phyloP scores from a whole-genome alignment of 1,140 invertebrate genomes.

The Pomacea maculata region DNA sequence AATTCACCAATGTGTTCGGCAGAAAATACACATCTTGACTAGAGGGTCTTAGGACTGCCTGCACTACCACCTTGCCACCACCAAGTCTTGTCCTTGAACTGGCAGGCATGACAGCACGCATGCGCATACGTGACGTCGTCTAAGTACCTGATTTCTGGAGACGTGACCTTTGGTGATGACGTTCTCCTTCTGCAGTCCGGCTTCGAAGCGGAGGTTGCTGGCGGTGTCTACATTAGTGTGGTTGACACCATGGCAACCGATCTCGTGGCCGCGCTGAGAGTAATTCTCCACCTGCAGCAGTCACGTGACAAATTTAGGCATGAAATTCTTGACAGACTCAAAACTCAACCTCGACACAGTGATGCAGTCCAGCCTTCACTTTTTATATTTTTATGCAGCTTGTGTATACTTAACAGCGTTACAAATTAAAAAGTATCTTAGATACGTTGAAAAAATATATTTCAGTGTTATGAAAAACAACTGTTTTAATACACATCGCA shows the following conservation, averaged over 20 bases:
- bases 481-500: background rate
- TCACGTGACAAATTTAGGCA: no score
- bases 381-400: no score
- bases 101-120: background rate
- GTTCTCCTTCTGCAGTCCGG: conserved; percentile 39
- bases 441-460: no score
- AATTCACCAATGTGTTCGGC: background rate
- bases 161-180: conserved; percentile 33
- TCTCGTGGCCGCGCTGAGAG: conserved; percentile 86
- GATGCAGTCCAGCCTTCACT: no score
- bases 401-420: no score
- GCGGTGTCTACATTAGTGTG: conserved; percentile 44
- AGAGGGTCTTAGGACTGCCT: background rate
- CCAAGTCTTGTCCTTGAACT: background rate
- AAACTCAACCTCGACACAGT: no score
- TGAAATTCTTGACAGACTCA: no score
- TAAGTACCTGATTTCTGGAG: background rate
- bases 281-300: conserved; percentile 74
- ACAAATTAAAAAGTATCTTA: no score
- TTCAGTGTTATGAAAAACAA: no score
- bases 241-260: conserved; percentile 84
- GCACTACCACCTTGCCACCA: background rate
- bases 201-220: conserved; percentile 38
- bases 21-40: background rate
- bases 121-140: background rate